Conservation (phyloP, 1,140 invertebrate genomes). For the Pogonomyrmex barbatus region DNA sequence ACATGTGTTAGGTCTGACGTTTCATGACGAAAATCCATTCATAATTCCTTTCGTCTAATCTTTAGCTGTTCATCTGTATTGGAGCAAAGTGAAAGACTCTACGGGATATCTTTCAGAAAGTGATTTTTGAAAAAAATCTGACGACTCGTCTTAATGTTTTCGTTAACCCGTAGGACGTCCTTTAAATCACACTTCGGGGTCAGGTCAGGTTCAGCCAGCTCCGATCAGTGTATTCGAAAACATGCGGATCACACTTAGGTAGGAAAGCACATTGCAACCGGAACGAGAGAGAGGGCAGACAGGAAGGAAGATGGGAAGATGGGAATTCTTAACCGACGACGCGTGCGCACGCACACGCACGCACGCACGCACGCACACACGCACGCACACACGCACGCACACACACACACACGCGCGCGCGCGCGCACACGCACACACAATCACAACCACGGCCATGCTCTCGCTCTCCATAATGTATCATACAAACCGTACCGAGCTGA, state of each 20-base stretch:
- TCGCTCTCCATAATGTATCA: neutral
- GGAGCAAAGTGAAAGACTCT: neutral
- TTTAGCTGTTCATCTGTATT: neutral
- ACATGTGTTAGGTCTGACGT: neutral
- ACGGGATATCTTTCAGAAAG: neutral
- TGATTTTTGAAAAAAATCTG: neutral
- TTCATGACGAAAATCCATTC: neutral
- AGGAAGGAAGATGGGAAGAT: neutral
- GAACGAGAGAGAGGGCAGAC: neutral
- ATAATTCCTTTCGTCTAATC: too few species aligned
- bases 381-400: too few species aligned
- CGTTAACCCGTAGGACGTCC: neutral
- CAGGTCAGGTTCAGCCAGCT: neutral
- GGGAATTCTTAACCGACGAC: neutral
- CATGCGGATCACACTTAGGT: neutral
- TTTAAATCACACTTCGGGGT: neutral
- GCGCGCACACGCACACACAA: neutral
- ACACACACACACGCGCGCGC: neutral
- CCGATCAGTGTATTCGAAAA: neutral
- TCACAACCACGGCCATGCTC: neutral
- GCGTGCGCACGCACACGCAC: too few species aligned
- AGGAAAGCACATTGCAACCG: neutral
- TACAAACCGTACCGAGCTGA: conserved; percentile 84
- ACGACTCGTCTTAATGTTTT: neutral
- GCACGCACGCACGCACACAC: too few species aligned